A percentile compares a stretch with the other conserved stretches of the same genome.
phyloP scores from a whole-genome alignment of 2,888 invertebrate genomes.

The Caenorhabditis wallacei region DNA sequence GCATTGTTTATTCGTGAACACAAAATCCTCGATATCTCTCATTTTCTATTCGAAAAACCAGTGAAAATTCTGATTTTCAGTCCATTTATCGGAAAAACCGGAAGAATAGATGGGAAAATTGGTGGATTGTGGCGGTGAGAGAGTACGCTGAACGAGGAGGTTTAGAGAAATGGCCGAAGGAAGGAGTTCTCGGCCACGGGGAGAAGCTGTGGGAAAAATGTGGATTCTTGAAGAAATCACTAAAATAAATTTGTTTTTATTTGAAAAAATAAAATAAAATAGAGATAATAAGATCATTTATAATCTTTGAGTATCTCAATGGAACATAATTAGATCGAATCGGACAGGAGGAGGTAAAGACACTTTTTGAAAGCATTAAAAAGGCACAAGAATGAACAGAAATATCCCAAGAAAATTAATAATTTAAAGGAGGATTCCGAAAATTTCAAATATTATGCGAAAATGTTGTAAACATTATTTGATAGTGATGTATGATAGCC shows the following conservation, averaged over 20 bases:
- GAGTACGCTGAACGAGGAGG: neutral
- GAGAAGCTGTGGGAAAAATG: neutral
- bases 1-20: conserved; percentile 79
- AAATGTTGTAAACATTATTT: too few relatives aligned
- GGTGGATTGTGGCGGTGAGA: conserved; percentile 1
- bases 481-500: too few relatives aligned
- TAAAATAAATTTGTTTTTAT: neutral
- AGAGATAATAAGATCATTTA: conserved; percentile 2
- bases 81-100: conserved; percentile 29
- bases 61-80: neutral
- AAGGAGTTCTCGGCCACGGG: neutral
- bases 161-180: neutral
- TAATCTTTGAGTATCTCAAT: conserved; percentile 23
- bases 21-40: conserved; percentile 77
- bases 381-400: neutral
- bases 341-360: neutral
- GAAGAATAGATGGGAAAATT: conserved; percentile 12
- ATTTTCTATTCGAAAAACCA: conserved; percentile 46
- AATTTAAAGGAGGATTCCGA: too few relatives aligned
- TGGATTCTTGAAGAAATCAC: neutral
- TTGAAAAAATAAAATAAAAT: neutral
- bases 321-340: neutral
- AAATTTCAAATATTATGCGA: too few relatives aligned
- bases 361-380: neutral
- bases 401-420: too few relatives aligned